Evolutionary conservation across 2,113 vertebrate genomes (phyloP), one percentile per base, ranked within the genome.

Genomic region (Canis aureus): DNA sequence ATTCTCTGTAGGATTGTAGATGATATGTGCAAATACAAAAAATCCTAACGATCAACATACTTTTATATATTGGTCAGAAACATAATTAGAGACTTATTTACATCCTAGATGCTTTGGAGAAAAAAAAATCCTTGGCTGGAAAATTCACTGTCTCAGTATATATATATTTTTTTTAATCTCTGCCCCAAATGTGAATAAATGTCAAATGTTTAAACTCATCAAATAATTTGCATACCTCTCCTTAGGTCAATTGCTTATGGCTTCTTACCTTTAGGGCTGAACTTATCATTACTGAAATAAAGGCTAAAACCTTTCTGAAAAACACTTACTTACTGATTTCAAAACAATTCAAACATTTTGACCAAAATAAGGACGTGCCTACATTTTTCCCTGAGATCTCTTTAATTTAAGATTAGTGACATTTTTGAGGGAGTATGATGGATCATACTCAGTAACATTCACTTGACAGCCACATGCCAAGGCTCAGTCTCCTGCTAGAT

Each of bases 131-230:
- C 11, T 53, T 85, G 32, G 3, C 4, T 73, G 67, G 3, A 29
- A 64, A 81, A 95, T 19, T 90, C 32, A 88, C n/a, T 62, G 51
- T 67, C 32, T 66, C 11, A 11, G 29, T 53, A 19, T 82, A 38
- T 38, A 38, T 38, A 38, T 38, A 38, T 38, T 3, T 87, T 69
- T 64, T 49, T 13, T 13, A 82, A 69, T 71, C 20, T 17, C 16
- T 76, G n/a, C 4, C 7, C 0, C 29, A 90, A 35, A 71, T 78
- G 1, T 55, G 5, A 92, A 92, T 81, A 94, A 96, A 78, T 57
- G 53, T 78, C 80, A 93, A 89, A 96, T 86, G 53, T 25, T 74
- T 60, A 76, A 84, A 89, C 17, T 84, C 60, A 35, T 95, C 27
- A 84, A 94, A 71, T 87, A 94, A 94, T 87, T 79, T 94, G 23